Base-by-base conservation (phyloP, 2,113 vertebrate genomes). In the Pterocles orientalis region DNA sequence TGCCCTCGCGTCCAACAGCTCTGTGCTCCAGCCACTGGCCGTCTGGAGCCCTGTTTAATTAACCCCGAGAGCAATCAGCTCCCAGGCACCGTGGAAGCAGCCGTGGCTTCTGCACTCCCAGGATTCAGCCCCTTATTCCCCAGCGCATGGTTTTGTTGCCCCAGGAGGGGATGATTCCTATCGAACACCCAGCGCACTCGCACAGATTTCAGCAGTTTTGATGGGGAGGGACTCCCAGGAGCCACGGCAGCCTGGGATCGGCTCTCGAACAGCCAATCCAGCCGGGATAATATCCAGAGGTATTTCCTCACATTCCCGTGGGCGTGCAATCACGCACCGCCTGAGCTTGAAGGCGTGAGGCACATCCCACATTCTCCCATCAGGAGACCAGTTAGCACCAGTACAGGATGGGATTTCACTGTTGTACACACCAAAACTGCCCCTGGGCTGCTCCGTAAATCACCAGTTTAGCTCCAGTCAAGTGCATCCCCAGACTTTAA, bases 11-110 rank as follows among this genome's bases (percentile, higher is more conserved):
- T n/a, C 53, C 29, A 3, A 34, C 70, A 82, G 31, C 73, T 81
- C 56, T 50, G 47, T 14, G 12, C 48, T 19, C 26, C 73, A 66
- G 77, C 62, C 79, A 19, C 68, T 29, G 53, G 34, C 41, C 79
- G 60, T 50, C 54, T 71, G 66, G 54, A 94, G 73, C 61, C 36
- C 41, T 13, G 28, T 47, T 90, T 95, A 95, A 91, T 94, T 81
- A 95, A 86, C 26, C 18, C 36, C 57, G 81, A 51, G 58, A 85
- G 66, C 68, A 82, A 80, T 89, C 58, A 95, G 78, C 65, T 82
- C 66, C 43, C 56, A 53, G 69, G 77, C 2, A 6, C 81, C 29
- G 64, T 4, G 9, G 50, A 28, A 82, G 56, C 62, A 61, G 41
- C 28, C 6, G 0, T 33, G 0, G 4, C 15, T 71, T 43, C 75